phyloP scores from a whole-genome alignment of 2,888 invertebrate genomes.

The Agapostemon virescens region DNA sequence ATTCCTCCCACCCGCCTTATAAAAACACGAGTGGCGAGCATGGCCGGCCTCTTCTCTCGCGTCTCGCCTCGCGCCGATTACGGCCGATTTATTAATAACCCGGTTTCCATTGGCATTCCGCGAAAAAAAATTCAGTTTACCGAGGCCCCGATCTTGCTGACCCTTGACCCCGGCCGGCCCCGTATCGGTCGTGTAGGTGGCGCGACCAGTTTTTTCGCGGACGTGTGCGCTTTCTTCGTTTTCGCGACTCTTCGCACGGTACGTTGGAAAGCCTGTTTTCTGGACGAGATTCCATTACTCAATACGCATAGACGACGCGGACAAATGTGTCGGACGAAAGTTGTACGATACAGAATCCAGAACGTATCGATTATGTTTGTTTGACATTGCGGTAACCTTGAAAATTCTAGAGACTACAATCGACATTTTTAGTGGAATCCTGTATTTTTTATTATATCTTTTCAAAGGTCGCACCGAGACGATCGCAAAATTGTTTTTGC shows the following conservation, averaged over 20 bases:
- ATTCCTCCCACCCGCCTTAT: constrained; percentile 64
- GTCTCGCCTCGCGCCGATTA: constrained; percentile 40
- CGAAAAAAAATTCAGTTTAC: constrained; percentile 69
- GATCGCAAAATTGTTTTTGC: too few species aligned
- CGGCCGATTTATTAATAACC: constrained; percentile 74
- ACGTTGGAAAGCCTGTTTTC: too few species aligned
- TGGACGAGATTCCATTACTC: too few species aligned
- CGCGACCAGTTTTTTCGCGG: constrained; percentile 71
- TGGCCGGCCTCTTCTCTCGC: constrained; percentile 9
- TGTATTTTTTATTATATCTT: too few species aligned
- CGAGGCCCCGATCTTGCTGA: constrained; percentile 53
- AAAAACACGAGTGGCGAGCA: constrained; percentile 40
- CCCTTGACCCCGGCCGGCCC: constrained; percentile 67
- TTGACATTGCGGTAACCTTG: too few species aligned
- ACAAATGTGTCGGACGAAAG: too few species aligned
- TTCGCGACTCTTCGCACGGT: constrained; percentile 53
- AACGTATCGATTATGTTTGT: too few species aligned
- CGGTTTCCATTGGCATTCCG: constrained; percentile 72
- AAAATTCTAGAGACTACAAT: too few species aligned
- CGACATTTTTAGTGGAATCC: too few species aligned
- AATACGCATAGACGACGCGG: too few species aligned
- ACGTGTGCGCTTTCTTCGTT: constrained; percentile 51
- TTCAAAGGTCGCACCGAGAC: too few species aligned
- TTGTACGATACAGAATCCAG: too few species aligned
- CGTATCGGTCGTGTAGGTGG: constrained; percentile 70